Evolutionary conservation across 2,113 vertebrate species (phyloP).

Genomic region (Egretta garzetta): DNA sequence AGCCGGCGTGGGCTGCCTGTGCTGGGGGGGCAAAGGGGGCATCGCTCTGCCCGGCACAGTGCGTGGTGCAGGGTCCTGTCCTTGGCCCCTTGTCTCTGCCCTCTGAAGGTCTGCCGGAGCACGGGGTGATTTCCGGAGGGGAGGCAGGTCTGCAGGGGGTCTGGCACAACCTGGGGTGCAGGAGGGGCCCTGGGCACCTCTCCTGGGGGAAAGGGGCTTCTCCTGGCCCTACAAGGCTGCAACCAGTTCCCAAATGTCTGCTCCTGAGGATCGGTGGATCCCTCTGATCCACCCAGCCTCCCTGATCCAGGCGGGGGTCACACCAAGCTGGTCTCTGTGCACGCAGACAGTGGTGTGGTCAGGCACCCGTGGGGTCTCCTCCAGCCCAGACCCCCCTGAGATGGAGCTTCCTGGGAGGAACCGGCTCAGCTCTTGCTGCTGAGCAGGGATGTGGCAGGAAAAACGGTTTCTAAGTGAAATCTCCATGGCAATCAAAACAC

Average conservation of each 20-base stretch:
- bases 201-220: background rate
- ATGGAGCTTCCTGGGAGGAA: background rate
- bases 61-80: background rate
- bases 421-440: background rate
- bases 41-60: background rate
- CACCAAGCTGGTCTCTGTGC: background rate
- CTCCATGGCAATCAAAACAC: slow-evolving; percentile 51
- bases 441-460: background rate
- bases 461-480: slow-evolving; percentile 44
- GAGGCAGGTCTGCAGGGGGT: background rate
- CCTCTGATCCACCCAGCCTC: background rate
- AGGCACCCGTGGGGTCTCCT: background rate
- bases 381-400: background rate
- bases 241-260: fast-evolving
- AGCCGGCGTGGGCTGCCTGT: background rate
- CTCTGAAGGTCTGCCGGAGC: background rate
- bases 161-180: background rate
- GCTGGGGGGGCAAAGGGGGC: background rate
- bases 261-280: background rate
- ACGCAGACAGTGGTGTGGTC: fast-evolving
- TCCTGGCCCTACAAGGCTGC: background rate
- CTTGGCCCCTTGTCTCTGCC: background rate
- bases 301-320: background rate
- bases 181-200: background rate
- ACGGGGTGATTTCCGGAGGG: background rate